A percentile compares a stretch with the other conserved stretches of the same genome.
phyloP scores from a whole-genome alignment of 2,888 invertebrate species.

The Aplocera efformata region DNA sequence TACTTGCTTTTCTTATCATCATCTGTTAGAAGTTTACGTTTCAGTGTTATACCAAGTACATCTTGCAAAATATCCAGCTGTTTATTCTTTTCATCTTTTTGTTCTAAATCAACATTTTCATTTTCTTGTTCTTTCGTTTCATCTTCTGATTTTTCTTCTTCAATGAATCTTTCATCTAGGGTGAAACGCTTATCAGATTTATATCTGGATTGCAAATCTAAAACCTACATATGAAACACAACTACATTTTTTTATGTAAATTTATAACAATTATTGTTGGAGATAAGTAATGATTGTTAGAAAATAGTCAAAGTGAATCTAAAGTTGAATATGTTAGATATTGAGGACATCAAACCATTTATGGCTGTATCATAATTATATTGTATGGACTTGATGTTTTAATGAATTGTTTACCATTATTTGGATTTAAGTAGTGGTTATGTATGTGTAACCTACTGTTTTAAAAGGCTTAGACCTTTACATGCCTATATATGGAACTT shows the following conservation, averaged over 20 bases:
- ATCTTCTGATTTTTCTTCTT: conserved; percentile 65
- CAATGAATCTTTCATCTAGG: conserved; percentile 86
- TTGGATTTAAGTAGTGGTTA: too few relatives aligned
- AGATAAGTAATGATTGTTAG: too few relatives aligned
- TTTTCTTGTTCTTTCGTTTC: conserved; percentile 37
- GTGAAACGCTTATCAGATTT: conserved; percentile 89
- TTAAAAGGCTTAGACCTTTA: too few relatives aligned
- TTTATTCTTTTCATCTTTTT: conserved; percentile 71
- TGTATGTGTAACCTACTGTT: too few relatives aligned
- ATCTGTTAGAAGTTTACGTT: conserved; percentile 26
- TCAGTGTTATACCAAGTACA: conserved; percentile 67
- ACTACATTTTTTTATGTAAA: background rate
- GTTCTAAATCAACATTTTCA: conserved; percentile 54
- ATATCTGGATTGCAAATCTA: conserved; percentile 86
- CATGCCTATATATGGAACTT: too few relatives aligned
- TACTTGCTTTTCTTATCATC: conserved; percentile 52
- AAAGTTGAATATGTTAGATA: too few relatives aligned
- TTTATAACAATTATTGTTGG: too few relatives aligned
- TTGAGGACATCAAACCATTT: too few relatives aligned
- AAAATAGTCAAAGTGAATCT: too few relatives aligned
- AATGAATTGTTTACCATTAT: too few relatives aligned
- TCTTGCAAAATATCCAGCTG: conserved; percentile 78
- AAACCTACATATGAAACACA: conserved; percentile 62
- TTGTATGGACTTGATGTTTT: too few relatives aligned
- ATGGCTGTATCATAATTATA: too few relatives aligned